Conservation (phyloP, 2,797 vertebrate species). For the Platalea minor region DNA sequence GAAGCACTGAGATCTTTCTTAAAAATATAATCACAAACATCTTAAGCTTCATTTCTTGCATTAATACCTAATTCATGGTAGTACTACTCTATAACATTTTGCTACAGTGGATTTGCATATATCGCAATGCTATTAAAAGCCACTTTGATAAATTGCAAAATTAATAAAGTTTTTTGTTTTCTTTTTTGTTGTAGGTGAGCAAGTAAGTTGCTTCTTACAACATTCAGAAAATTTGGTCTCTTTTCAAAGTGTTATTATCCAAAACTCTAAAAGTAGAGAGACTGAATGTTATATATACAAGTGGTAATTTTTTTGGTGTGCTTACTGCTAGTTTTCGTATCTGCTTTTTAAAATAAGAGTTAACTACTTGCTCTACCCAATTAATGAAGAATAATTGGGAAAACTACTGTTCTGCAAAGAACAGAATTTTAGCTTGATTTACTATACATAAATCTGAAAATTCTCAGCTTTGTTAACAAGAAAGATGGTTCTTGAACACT, state of each 20-base stretch:
- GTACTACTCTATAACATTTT: conserved; percentile 1
- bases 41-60: conserved; percentile 41
- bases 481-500: neutral
- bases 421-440: conserved; percentile 55
- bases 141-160: neutral
- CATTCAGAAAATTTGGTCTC: neutral
- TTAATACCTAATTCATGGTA: neutral
- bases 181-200: neutral
- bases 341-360: conserved; percentile 51
- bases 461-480: conserved; percentile 16
- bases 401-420: conserved; percentile 22
- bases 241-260: conserved; percentile 15
- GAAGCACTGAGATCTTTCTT: neutral
- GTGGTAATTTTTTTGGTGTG: neutral
- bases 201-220: neutral
- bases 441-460: conserved; percentile 34
- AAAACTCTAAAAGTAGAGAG: neutral
- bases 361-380: conserved; percentile 30
- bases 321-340: neutral
- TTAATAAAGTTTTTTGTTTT: neutral
- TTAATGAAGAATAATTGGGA: neutral
- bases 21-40: neutral
- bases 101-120: conserved; percentile 17
- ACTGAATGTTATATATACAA: conserved; percentile 1
- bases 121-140: neutral